Evolutionary conservation across 92 coral and sea anemone species (phyloP).

Genomic region (Paramuricea clavata): DNA sequence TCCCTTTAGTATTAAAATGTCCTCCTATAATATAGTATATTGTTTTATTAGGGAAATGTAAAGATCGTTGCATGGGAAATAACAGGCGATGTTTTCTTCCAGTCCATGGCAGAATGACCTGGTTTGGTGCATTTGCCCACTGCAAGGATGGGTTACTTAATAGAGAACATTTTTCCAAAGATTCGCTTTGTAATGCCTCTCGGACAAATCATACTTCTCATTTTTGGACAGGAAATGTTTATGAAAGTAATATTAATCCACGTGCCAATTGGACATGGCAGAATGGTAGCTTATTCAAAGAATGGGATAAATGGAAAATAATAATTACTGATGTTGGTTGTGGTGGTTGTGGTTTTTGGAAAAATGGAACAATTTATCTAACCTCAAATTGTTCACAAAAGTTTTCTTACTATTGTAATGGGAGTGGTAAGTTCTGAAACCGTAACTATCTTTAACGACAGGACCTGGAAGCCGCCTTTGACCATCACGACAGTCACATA

Average conservation of each 20-base stretch:
- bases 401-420: not conserved
- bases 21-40: no score
- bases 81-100: not conserved
- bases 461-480: no score
- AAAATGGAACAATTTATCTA: not conserved
- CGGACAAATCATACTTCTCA: not conserved
- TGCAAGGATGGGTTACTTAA: not conserved
- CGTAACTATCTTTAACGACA: no score
- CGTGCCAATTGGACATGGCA: not conserved
- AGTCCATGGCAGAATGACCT: not conserved
- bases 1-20: no score
- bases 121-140: conserved; percentile 2
- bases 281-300: not conserved
- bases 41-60: not conserved
- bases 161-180: not conserved
- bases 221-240: not conserved
- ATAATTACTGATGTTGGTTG: not conserved
- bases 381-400: not conserved
- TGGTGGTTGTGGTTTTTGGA: not conserved
- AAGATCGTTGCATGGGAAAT: not conserved
- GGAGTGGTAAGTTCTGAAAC: not conserved
- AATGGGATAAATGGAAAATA: not conserved
- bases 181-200: not conserved
- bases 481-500: no score
- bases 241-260: not conserved